These are phyloP conservation scores for Rotaria socialis DNA, from an alignment of 2,888 invertebrate genomes.

Conservation along the genomic window DNA sequence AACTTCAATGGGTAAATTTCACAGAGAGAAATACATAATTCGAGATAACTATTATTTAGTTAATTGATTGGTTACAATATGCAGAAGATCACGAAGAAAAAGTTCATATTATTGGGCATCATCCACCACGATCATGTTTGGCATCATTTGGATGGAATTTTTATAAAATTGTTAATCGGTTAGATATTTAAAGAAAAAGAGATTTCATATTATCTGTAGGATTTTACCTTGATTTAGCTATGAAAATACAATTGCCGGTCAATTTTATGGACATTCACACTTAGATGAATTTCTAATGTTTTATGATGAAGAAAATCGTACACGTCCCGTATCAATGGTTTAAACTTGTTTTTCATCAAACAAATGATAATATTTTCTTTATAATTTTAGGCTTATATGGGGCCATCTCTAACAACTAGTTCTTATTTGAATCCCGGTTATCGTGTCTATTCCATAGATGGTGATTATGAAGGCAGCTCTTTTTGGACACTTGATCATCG, in stretches of 20 bases:
- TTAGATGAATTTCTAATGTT: constrained; percentile 84
- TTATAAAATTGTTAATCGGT: constrained; percentile 58
- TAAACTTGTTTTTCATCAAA: neutral
- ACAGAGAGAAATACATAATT: neutral
- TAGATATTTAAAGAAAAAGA: neutral
- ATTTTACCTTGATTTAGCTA: constrained; percentile 49
- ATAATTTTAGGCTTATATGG: constrained; percentile 70
- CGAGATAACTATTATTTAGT: constrained; percentile 43
- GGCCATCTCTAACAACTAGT: constrained; percentile 74
- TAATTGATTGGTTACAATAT: constrained; percentile 69
- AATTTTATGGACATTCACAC: constrained; percentile 86
- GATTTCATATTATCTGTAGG: too few relatives aligned
- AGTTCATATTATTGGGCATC: constrained; percentile 78
- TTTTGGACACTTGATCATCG: constrained; percentile 41
- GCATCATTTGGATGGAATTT: constrained; percentile 78
- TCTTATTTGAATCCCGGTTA: constrained; percentile 78
- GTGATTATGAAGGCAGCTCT: constrained; percentile 62
- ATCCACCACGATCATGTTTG: constrained; percentile 73
- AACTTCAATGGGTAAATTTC: constrained; percentile 78
- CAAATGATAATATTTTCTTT: constrained; percentile 65
- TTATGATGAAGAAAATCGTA: constrained; percentile 39
- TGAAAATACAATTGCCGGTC: constrained; percentile 67
- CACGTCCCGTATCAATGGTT: constrained; percentile 41
- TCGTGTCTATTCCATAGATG: constrained; percentile 88
- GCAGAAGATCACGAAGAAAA: constrained; percentile 66